These are phyloP conservation scores for Drosophila meridiana DNA, from an alignment of 2,888 invertebrate genomes.

Conservation along the genomic window DNA sequence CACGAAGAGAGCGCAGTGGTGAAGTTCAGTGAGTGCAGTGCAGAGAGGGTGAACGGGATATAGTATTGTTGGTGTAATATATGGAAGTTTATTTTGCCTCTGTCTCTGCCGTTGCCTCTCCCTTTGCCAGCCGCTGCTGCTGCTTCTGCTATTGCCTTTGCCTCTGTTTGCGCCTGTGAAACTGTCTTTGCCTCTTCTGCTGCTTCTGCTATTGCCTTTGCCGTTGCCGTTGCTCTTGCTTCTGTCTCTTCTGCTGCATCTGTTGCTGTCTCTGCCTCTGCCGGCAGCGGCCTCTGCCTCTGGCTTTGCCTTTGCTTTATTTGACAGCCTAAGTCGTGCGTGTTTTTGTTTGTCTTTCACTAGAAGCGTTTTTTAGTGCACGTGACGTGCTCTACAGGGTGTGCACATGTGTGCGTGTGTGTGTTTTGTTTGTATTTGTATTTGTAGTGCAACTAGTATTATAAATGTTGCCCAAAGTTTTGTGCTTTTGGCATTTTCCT, in stretches of 20 bases:
- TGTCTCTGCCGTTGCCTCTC: neutral
- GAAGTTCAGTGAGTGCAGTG: neutral
- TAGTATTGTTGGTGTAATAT: conserved; percentile 4
- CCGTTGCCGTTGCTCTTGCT: neutral
- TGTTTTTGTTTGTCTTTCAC: conserved; percentile 55
- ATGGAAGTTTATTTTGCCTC: conserved; percentile 1
- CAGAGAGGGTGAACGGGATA: neutral
- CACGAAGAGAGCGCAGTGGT: neutral
- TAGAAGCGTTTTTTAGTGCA: conserved; percentile 20
- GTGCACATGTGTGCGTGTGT: conserved; percentile 10
- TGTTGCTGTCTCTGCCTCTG: neutral
- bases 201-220: neutral
- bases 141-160: neutral
- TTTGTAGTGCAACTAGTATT: conserved; percentile 61
- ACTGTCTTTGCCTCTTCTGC: neutral
- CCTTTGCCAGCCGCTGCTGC: neutral
- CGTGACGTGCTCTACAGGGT: conserved; percentile 39
- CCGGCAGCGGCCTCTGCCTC: neutral
- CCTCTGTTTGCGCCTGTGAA: neutral
- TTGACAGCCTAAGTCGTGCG: conserved; percentile 63
- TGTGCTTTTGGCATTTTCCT: conserved; percentile 30
- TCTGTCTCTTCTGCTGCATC: neutral
- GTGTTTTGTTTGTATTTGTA: conserved; percentile 47
- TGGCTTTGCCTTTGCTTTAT: conserved; percentile 17
- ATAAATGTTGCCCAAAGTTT: conserved; percentile 42